A percentile compares a stretch with the other conserved stretches of the same genome.
These are phyloP conservation scores for Drosophila pseudotakahashii DNA, from an alignment of 2,888 invertebrate genomes.

Conservation along the genomic window DNA sequence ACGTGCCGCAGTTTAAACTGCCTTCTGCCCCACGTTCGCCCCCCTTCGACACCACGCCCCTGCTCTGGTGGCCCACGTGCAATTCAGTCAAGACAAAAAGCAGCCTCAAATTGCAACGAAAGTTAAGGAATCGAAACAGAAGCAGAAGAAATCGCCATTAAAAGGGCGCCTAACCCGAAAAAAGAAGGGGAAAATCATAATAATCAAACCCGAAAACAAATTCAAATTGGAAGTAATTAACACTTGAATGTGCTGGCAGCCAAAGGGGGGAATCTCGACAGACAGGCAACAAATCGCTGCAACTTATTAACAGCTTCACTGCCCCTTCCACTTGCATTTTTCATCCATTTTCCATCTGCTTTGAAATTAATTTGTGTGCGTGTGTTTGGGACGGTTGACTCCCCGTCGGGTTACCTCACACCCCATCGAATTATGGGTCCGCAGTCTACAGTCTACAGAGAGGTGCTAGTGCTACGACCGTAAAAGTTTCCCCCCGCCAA, in stretches of 20 bases:
- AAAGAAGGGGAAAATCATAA: conserved; percentile 41
- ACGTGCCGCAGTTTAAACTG: conserved; percentile 72
- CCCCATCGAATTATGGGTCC: conserved; percentile 12
- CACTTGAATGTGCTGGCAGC: conserved; percentile 43
- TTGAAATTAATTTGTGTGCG: conserved; percentile 38
- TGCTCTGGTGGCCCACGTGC: conserved; percentile 56
- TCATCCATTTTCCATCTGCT: conserved; percentile 20
- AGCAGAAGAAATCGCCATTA: conserved; percentile 3
- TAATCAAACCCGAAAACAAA: conserved; percentile 63
- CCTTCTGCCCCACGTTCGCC: conserved; percentile 48
- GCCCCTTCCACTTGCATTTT: conserved; percentile 2
- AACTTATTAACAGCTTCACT: conserved; percentile 64
- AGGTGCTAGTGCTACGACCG: conserved; percentile 3
- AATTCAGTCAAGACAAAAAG: conserved; percentile 33
- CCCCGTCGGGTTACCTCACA: conserved; percentile 51
- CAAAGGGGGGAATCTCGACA: conserved; percentile 15
- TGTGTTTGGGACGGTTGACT: conserved; percentile 3
- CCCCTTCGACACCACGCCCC: not conserved
- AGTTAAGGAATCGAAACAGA: conserved; percentile 2
- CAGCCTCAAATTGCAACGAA: conserved; percentile 17
- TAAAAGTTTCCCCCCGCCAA: not conserved
- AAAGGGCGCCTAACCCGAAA: conserved; percentile 20
- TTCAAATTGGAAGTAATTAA: conserved; percentile 74
- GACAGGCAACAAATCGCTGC: conserved; percentile 73
- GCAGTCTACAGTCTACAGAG: not conserved